These are phyloP conservation scores for Desmophyllum pertusum DNA, from an alignment of 92 coral and sea anemone genomes.

Conservation along the genomic window DNA sequence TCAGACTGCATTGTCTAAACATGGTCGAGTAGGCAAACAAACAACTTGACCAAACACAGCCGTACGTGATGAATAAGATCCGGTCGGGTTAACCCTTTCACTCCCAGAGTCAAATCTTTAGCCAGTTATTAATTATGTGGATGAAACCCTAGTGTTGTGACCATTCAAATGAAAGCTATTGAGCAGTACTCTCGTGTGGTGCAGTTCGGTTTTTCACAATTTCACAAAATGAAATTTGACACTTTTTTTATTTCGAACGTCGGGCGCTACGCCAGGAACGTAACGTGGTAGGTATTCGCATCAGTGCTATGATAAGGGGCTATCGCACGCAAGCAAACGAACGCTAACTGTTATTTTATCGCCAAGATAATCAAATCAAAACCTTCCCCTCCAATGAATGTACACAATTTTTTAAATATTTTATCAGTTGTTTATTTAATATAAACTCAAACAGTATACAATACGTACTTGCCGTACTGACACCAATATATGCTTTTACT, in stretches of 20 bases:
- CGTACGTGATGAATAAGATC: no score
- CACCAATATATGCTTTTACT: background rate
- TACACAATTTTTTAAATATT: background rate
- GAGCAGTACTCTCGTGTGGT: no score
- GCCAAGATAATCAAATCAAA: background rate
- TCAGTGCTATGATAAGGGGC: background rate
- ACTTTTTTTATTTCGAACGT: background rate
- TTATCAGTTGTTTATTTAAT: conserved; percentile 17
- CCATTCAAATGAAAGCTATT: no score
- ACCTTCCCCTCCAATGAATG: conserved; percentile 2
- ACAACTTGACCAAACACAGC: no score
- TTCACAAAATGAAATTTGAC: background rate
- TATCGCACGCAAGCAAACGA: background rate
- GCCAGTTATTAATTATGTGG: no score
- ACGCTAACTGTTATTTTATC: background rate
- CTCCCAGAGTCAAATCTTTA: no score
- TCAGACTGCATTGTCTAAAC: background rate
- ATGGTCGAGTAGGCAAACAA: background rate
- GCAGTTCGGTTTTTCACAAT: no score
- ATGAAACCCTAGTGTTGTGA: no score
- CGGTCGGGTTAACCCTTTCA: no score
- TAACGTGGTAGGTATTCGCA: background rate
- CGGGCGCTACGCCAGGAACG: background rate
- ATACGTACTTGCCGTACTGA: background rate
- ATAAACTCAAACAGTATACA: background rate